Base-by-base conservation (phyloP, 2,888 invertebrate species). In the Hypena proboscidalis region DNA sequence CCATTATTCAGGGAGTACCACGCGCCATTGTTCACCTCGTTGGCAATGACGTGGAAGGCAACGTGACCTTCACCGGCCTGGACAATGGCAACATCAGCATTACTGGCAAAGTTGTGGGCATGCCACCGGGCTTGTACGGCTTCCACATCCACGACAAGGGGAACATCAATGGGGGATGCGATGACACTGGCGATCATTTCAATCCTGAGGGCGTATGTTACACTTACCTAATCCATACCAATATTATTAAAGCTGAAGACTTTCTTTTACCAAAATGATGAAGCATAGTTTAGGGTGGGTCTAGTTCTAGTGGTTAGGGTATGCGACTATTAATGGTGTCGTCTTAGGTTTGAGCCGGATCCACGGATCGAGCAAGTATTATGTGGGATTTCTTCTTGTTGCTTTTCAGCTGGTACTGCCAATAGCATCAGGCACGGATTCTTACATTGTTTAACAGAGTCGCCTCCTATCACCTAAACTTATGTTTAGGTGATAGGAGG, bases 91-190 rank as follows among this genome's bases (percentile, higher is more conserved):
- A 91, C 29, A 92, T 95, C 10, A 86, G 79, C 10, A 84, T 95
- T 4, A 83, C 86, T 8, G 94, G 95, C 4, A 83, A 73, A 29
- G 74, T 95, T 26, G 72, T 74, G 4, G 95, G 95, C 3, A 85
- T 96, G 32, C 78, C 90, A 0, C 85, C 92, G 6, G 95, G 95
- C 5, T 80, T 92, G 19, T 92, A 95, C 65, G 96, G 96, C 17
- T 95, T 96, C 89, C 96, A 96, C 66, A 86, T 96, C 6, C 96
- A 96, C 67, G 94, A 94, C 73, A 94, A 94, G 69, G 95, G 95
- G 60, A 95, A 95, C 70, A 71, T 95, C 29, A 92, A 90, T 17
- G 87, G 92, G 15, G 94, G 94, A 13, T 96, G 96, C 62, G 57
- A 68, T 2, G 93, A 94, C 4, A 91, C 95, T 34, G 95, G 94